Base-by-base conservation (phyloP, 1,140 invertebrate species). In the Drosophila dunni region DNA sequence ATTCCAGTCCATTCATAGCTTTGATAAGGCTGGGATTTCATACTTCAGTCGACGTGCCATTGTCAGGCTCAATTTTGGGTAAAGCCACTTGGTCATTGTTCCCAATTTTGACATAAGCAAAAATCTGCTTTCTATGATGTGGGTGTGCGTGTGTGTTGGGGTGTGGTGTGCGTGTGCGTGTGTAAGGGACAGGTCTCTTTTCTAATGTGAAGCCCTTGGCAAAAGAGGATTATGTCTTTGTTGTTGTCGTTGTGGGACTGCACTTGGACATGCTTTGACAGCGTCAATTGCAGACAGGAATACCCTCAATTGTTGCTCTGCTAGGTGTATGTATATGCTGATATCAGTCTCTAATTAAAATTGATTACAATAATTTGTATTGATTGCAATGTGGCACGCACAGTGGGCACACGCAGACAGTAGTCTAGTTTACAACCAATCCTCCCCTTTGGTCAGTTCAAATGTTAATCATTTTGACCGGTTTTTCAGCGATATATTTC, bases 281-380 rank as follows among this genome's bases (percentile, higher is more conserved):
- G 69, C 60, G 84, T 88, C 84, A 86, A 78, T 74, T 79, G 76
- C 83, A 86, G 83, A 68, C 38, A 53, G 24, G 24, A 29, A 29
- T 29, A 29, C 24, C 24, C 24, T 29, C 17, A 67, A 64, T 51
- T 70, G n/a, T 3, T 29, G 7, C 42, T 8, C 8, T 45, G 1
- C 7, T n/a, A 17, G 8, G 10, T 53, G 10, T 20, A 9, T 7
- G 10, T 1, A 7, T 40, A 10, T 54, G 51, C 13, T 10, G 4
- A 15, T 53, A 66, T 57, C 45, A 51, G 15, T 48, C 78, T 75
- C 85, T 88, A 88, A 88, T 88, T 88, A 89, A 89, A 88, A 88
- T 88, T 88, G 84, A 88, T 88, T 88, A 89, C 80, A 73, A 84
- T 89, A 88, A 84, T 88, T 89, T 65, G 44, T 89, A 88, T 88